phyloP scores from a whole-genome alignment of 2,888 invertebrate genomes.

The Plemyria rubiginata region DNA sequence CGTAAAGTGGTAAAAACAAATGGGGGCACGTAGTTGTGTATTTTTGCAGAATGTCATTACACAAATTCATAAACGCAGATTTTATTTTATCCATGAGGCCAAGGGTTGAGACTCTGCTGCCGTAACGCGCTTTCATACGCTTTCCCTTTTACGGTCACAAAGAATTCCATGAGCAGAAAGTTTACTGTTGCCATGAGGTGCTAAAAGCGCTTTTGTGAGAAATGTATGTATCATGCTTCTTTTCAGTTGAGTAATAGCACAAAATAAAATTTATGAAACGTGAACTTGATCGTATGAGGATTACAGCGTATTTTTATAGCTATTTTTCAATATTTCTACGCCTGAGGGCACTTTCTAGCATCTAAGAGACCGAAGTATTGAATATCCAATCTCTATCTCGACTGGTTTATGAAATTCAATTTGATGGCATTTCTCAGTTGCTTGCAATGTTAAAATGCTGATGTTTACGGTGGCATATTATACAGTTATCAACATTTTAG shows the following conservation, averaged over 20 bases:
- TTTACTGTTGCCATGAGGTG: constrained; percentile 57
- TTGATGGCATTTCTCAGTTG: constrained; percentile 9
- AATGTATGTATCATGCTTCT: constrained; percentile 56
- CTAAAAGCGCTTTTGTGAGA: constrained; percentile 68
- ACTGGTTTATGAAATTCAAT: constrained; percentile 12
- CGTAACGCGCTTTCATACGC: constrained; percentile 61
- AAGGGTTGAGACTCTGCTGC: constrained; percentile 31
- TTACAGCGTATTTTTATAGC: constrained; percentile 36
- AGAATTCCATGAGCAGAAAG: constrained; percentile 61
- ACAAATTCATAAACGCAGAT: constrained; percentile 51
- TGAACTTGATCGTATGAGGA: constrained; percentile 50
- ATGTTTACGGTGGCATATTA: neutral
- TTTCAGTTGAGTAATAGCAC: constrained; percentile 63
- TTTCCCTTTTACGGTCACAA: constrained; percentile 60
- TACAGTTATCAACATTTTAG: constrained; percentile 1
- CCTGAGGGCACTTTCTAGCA: constrained; percentile 13
- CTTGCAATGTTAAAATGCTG: constrained; percentile 4
- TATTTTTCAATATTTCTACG: constrained; percentile 24
- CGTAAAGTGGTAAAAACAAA: constrained; percentile 26
- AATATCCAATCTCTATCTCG: constrained; percentile 24
- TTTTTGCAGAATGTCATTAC: constrained; percentile 42
- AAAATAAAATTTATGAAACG: constrained; percentile 65
- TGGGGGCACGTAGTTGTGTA: constrained; percentile 21
- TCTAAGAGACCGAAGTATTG: constrained; percentile 22
- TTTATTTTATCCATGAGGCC: constrained; percentile 49